Evolutionary conservation across 2,797 vertebrate genomes (phyloP), one percentile per base, ranked within the genome.

Genomic region (Hemitrygon akajei): DNA sequence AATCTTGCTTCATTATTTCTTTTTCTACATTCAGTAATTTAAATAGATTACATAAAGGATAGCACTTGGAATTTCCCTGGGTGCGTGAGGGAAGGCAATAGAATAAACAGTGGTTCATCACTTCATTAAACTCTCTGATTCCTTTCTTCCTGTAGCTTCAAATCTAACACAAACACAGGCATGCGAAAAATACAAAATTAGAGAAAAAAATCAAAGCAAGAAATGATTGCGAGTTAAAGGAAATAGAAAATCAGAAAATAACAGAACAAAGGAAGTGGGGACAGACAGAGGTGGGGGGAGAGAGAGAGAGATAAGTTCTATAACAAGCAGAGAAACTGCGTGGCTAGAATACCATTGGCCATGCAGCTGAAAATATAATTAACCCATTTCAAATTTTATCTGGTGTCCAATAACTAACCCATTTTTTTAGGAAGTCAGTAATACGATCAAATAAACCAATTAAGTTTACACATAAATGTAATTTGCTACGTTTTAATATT

Each of bases 161-260:
- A 58, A 56, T 56, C 22, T 58, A 56, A 22, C 20, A 27, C 27
- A 96, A 97, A 96, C 96, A 96, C 94, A 95, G 96, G 95, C 95
- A 93, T 95, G 95, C 77, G 95, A 95, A 94, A 94, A 94, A 94
- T 96, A 96, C 95, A 95, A 94, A 94, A 95, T 94, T 95, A 94
- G 96, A 95, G 96, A 95, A 94, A 95, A 95, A 93, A 93, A 95
- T 94, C 95, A 86, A 69, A 84, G 40, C 84, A 25, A 40, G 60
- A 47, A 73, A 82, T 58, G 14, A 34, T 71, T 34, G 63, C 63
- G 37, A 89, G 73, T 34, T 12, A 93, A 93, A 47, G 37, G 22
- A 18, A 80, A 34, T 34, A 37, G 34, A 80, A 34, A 80, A 18
- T 47, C 47, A 6, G 16, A 0, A 80, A 40, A 7, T 75, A 47